Base-by-base conservation (phyloP, 2,888 invertebrate species). In the Helicoverpa assulta region DNA sequence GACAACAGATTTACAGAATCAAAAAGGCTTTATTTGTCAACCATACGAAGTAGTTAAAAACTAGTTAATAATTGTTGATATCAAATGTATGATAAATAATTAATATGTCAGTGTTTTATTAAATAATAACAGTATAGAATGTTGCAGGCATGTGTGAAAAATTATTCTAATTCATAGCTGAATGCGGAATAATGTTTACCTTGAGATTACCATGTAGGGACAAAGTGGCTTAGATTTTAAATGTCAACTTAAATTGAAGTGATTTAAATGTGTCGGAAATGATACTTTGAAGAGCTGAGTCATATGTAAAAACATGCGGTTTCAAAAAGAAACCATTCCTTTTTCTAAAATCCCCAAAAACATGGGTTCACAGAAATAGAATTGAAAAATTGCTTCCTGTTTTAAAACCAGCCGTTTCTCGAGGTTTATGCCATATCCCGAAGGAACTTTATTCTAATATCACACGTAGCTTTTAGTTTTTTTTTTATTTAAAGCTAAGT, bases 171-270 rank as follows among this genome's bases (percentile, higher is more conserved):
- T 70, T 40, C 12, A 50, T 2, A 7, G 12, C 2, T 60, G 67
- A 71, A 78, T 71, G 75, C 68, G 80, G 78, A 77, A 74, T 52
- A 40, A 19, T 66, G 66, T 55, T 51, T 58, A 64, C 78, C 78
- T 78, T 80, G 70, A 74, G 40, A 58, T 56, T 43, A 19, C 64
- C 67, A 64, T 77, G 0, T 64, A 68, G 40, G 60, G 65, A 26
- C 19, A 8, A 57, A 53, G 19, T 57, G 56, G 47, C 52, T 55
- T 71, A 65, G 47, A 61, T 69, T 55, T 10, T 62, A 69, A 69
- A 62, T 57, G 47, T 43, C 7, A 50, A 60, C 18, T 18, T 67
- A 29, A 72, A 60, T 64, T 60, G 21, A 51, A 16, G 18, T n/a
- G 7, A 43, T 56, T 50, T 53, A 50, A 21, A 21, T 10, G 10